Base-by-base conservation (phyloP, 2,797 vertebrate species). In the Pseudochromis fuscus region DNA sequence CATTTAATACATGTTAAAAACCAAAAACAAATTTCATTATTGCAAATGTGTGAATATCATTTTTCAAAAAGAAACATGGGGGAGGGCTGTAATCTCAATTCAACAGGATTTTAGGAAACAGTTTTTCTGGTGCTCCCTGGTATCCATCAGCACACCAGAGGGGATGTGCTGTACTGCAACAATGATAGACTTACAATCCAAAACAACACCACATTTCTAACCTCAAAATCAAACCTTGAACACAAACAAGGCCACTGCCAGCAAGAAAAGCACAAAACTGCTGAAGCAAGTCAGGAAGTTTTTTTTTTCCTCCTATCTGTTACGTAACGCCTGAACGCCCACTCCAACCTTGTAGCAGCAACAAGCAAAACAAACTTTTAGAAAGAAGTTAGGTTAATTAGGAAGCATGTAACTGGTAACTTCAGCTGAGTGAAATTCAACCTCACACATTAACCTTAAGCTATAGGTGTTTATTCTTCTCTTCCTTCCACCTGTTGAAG, bases 191-290 rank as follows among this genome's bases (percentile, higher is more conserved):
- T 19, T 53, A n/a, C 71, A 38, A 49, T 46, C 40, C 33, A 3
- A n/a, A 59, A 62, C 21, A 72, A 12, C 33, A 30, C 15, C 2
- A 4, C 7, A 53, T 42, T 45, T 19, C 12, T 28, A 12, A 49
- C 35, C 25, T 31, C 18, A 55, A 56, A 56, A 69, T 28, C 28
- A 37, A 5, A 44, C n/a, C 24, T 8, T 16, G 7, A 23, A 38
- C 57, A 55, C 16, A 69, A 59, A 48, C 7, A 61, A 25, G 12
- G 33, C 27, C 16, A 58, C 24, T 31, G 25, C 23, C 38, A 46
- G 24, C 16, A 18, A 13, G 15, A 58, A 58, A 44, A 44, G 5
- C 6, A 49, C 49, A 9, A 52, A 65, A 49, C 0, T 30, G 10
- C 37, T 11, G 10, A 21, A 52, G 37, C 7, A 16, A 33, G 3